Evolutionary conservation across 1,140 invertebrate species (phyloP), one percentile per base, ranked within the genome.

Genomic region (Oppia nitens): DNA sequence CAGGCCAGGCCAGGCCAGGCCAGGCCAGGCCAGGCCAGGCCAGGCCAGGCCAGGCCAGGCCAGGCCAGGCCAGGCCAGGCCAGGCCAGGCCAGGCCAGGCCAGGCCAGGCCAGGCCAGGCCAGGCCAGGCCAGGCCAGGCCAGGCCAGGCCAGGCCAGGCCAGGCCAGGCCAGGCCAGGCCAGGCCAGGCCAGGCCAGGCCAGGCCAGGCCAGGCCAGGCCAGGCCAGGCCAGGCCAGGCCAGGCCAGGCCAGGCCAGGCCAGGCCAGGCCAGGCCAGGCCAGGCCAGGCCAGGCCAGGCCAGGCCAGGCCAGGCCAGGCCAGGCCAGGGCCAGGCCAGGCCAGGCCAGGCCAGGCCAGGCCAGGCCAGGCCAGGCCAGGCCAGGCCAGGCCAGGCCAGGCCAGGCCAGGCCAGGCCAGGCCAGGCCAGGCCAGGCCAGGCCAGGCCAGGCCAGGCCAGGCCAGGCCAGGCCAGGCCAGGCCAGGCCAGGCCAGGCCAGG

Each of bases 191-290:
- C 57, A 64, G 64, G 64, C 61, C 56, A 61, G 63, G 63, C 63
- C 63, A 64, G 63, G 63, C 63, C 63, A 64, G 63, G 63, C 63
- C 63, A 64, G 63, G 63, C 63, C 62, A 64, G 63, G 63, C 63
- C 63, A 64, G 63, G 63, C 62, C 62, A 51, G 55, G 47, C 54
- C 55, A 64, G 56, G 60, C 60, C 64, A 64, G 63, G 63, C 50
- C 63, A 64, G 61, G 63, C 63, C 63, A 65, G 64, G 64, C 64
- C 62, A 65, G 64, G 64, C 60, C 60, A 65, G 64, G 54, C 56
- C 54, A 60, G 63, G 62, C 63, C 62, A 64, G 63, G 63, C 62
- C 62, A 63, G 61, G 62, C 61, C 55, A 63, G 54, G 59, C 49
- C 58, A 63, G 61, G 62, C 61, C 55, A 64, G 63, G 60, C 61